phyloP scores from a whole-genome alignment of 1,140 invertebrate species.

The Leptinotarsa texana region DNA sequence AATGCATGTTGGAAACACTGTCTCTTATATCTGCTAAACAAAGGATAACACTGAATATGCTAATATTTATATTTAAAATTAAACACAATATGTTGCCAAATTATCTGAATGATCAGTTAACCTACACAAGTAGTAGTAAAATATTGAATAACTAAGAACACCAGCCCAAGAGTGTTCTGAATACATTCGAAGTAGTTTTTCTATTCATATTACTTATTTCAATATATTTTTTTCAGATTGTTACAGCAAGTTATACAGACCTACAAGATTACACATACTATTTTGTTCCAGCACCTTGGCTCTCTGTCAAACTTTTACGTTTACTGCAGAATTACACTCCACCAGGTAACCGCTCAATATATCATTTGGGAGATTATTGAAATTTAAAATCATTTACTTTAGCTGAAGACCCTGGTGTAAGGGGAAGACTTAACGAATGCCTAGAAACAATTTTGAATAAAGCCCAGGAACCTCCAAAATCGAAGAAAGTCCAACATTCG shows the following conservation, averaged over 20 bases:
- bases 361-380: not conserved
- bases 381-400: constrained; percentile 17
- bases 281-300: constrained; percentile 99
- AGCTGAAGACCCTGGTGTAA: constrained; percentile 90
- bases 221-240: constrained; percentile 71
- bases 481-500: constrained; percentile 99
- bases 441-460: constrained; percentile 99
- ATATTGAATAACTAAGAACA: too few relatives aligned
- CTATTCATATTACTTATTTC: not conserved
- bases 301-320: constrained; percentile 96
- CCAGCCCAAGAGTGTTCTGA: too few relatives aligned
- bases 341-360: constrained; percentile 68
- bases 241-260: constrained; percentile 97
- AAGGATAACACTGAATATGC: too few relatives aligned
- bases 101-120: too few relatives aligned
- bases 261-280: constrained; percentile 99
- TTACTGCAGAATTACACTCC: constrained; percentile 98
- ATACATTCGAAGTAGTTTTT: too few relatives aligned
- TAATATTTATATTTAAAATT: too few relatives aligned
- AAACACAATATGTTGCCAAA: too few relatives aligned
- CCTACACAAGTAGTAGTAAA: too few relatives aligned
- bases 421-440: constrained; percentile 95
- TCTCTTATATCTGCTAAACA: too few relatives aligned
- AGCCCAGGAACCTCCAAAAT: constrained; percentile 99
- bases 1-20: too few relatives aligned